These are phyloP conservation scores for Phenacoccus solenopsis DNA, from an alignment of 1,140 invertebrate genomes.

Conservation along the genomic window DNA sequence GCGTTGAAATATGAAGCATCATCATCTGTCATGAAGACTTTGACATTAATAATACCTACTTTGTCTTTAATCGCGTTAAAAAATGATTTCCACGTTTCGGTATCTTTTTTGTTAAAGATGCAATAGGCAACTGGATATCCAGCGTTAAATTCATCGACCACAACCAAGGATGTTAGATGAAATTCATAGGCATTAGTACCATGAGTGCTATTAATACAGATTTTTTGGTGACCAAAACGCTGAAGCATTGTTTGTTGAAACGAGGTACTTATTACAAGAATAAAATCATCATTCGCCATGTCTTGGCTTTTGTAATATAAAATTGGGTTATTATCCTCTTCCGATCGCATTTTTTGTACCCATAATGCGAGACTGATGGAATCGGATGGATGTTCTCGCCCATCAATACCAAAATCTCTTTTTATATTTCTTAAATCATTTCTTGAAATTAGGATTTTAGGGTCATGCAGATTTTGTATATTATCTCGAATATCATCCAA, in stretches of 20 bases:
- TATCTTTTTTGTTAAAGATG: background rate
- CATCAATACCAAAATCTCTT: background rate
- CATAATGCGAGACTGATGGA: background rate
- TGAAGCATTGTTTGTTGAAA: constrained; percentile 13
- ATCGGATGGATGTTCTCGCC: background rate
- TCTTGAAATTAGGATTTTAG: background rate
- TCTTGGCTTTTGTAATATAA: background rate
- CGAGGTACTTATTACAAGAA: background rate
- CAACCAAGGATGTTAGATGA: constrained; percentile 18
- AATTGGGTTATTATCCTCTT: background rate
- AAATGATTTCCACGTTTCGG: background rate
- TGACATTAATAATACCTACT: background rate
- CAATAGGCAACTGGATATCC: background rate
- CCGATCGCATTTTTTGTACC: background rate
- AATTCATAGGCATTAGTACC: constrained; percentile 18
- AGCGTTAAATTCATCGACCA: constrained; percentile 21
- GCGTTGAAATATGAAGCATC: constrained; percentile 6
- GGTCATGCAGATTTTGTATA: background rate
- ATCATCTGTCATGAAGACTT: constrained; percentile 18
- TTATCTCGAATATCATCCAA: constrained; percentile 12
- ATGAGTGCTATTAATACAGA: constrained; percentile 12
- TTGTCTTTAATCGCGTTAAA: background rate
- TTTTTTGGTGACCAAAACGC: constrained; percentile 10
- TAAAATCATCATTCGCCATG: background rate
- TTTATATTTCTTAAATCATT: background rate